Evolutionary conservation across 1,140 invertebrate genomes (phyloP), one percentile per base, ranked within the genome.

Genomic region (Cotesia chilonis): DNA sequence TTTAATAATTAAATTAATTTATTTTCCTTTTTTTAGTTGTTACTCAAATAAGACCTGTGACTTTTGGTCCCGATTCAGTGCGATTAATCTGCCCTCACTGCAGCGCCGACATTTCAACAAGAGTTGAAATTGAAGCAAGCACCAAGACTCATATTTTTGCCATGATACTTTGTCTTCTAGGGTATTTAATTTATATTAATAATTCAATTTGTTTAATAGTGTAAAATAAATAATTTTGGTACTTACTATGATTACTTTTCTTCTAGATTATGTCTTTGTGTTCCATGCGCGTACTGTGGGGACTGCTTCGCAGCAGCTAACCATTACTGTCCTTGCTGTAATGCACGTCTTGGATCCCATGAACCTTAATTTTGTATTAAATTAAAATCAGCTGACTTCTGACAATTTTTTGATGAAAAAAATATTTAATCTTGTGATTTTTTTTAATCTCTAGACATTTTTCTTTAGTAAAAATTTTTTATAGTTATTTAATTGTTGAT

Each of bases 251-350:
- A 2, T 28, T 28, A 28, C 3, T 41, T 47, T 47, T 47, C 74
- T 87, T 88, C 55, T 82, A 91, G 90, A 76, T 89, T 87, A 63
- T 92, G 90, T 82, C 88, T 87, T 17, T 92, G 90, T 71, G 87
- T 88, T 3, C 90, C 88, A 65, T 79, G 91, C 12, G 91, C 91
- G 3, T 93, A 92, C 74, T 92, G 90, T 73, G 87, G 91, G 75
- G 89, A 93, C 73, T 88, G 85, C 14, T 92, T 91, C 74, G 84
- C 90, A 77, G 88, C 84, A 47, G 88, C 88, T 17, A 89, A 90
- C 71, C 92, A 93, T 77, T 90, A 89, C 74, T 93, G 92, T 76
- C 91, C 92, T 9, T 88, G 88, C 66, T 93, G 92, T 76, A 87
- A 87, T 37, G 78, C 87, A 5, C 92, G 85, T 75, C 83, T 93